Base-by-base conservation (phyloP, 2,888 invertebrate species). In the Tuta absoluta region DNA sequence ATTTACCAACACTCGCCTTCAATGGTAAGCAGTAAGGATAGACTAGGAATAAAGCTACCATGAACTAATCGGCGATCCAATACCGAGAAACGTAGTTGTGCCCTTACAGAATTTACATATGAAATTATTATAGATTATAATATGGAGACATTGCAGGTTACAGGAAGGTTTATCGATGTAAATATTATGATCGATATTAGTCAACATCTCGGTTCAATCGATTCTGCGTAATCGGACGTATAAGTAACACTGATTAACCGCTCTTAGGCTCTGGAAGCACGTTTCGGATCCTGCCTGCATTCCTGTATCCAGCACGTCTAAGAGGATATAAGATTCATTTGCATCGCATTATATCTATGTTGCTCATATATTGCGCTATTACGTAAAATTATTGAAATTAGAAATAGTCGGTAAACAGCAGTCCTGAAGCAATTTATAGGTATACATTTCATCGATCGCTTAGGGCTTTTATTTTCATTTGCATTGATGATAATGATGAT, bases 121-220 rank as follows among this genome's bases (percentile, higher is more conserved):
- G 76, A 85, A 84, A 85, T 84, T 83, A 84, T 82, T 75, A 81
- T 79, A 81, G 75, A 81, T 81, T 81, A 81, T 79, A 72, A 76
- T 72, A 78, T 70, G 75, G 76, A 77, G 77, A 79, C 75, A 76
- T 72, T 77, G 73, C 81, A 21, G 21, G 19, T 49, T 53, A 53
- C 51, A 82, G 82, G 84, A 82, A 82, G 81, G 79, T 69, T 70
- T 79, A 77, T 79, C 77, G 81, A 81, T 79, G 81, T 84, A 82
- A 85, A 85, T 82, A 81, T 83, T 84, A 82, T 87, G 84, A 87
- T 86, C 85, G 84, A 83, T 86, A 82, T 87, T 84, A 82, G 83
- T 82, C 78, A 75, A 80, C 80, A 78, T 84, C 81, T 79, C 78
- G 77, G 77, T 78, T 65, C 80, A 82, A 84, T 85, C 85, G 85